phyloP scores from a whole-genome alignment of 1,140 invertebrate species.

The Spodoptera litura region DNA sequence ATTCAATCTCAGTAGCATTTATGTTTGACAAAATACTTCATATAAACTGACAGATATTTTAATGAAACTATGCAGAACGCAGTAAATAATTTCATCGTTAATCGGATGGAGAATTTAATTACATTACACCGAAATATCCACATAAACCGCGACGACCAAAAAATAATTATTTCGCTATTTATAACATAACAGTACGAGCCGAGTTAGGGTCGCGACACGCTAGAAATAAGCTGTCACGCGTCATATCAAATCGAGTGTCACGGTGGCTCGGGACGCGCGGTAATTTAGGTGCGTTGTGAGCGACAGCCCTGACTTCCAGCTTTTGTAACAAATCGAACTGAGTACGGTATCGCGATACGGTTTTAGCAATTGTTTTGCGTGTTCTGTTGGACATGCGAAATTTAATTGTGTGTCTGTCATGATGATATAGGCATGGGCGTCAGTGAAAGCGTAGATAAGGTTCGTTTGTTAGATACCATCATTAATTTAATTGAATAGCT shows the following conservation, averaged over 20 bases:
- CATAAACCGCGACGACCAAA: background rate
- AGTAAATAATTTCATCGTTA: background rate
- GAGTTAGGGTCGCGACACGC: constrained; percentile 36
- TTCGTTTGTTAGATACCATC: constrained; percentile 5
- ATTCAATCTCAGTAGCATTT: too few species aligned
- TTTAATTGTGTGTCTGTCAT: constrained; percentile 36
- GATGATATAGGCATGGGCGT: background rate
- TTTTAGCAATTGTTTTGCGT: constrained; percentile 41
- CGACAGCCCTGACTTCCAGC: constrained; percentile 44
- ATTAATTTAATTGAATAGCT: constrained; percentile 10
- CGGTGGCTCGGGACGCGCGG: constrained; percentile 1
- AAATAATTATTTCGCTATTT: constrained; percentile 41
- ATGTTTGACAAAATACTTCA: too few species aligned
- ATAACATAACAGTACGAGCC: constrained; percentile 6
- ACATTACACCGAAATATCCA: background rate
- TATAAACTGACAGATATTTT: too few species aligned
- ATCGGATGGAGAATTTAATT: background rate
- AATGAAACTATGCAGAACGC: too few species aligned
- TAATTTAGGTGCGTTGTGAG: constrained; percentile 40
- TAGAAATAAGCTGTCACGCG: constrained; percentile 53
- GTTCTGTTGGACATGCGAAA: constrained; percentile 31
- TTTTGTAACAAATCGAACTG: constrained; percentile 39
- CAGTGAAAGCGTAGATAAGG: constrained; percentile 6
- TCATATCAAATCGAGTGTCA: constrained; percentile 49
- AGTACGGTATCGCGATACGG: constrained; percentile 14